These are phyloP conservation scores for Tortricodes alternella DNA, from an alignment of 2,888 invertebrate species.

Conservation along the genomic window DNA sequence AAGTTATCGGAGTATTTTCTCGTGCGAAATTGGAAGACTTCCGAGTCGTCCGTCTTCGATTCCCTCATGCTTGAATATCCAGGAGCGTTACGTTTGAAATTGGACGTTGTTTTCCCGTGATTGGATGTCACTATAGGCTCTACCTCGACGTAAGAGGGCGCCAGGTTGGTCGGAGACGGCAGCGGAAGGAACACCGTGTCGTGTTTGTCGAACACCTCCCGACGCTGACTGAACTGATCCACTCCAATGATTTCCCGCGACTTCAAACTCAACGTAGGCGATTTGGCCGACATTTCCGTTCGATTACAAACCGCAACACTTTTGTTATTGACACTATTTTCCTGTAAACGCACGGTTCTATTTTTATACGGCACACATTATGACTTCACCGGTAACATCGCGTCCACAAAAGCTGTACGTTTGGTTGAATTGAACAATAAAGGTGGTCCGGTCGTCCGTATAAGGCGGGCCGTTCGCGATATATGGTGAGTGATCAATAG, in stretches of 20 bases:
- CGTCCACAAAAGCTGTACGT: constrained; percentile 67
- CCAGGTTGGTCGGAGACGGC: constrained; percentile 56
- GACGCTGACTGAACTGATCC: constrained; percentile 78
- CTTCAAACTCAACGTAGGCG: constrained; percentile 76
- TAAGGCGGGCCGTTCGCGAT: constrained; percentile 76
- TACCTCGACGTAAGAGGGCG: constrained; percentile 58
- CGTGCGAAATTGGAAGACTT: constrained; percentile 63
- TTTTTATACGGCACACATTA: constrained; percentile 77
- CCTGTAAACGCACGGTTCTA: constrained; percentile 78
- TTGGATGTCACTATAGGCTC: constrained; percentile 72
- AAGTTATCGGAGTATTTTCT: constrained; percentile 78
- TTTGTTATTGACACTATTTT: constrained; percentile 78
- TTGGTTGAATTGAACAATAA: constrained; percentile 76
- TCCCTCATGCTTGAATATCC: constrained; percentile 78
- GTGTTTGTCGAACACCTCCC: constrained; percentile 78
- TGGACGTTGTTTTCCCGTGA: constrained; percentile 72
- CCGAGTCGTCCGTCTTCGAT: constrained; percentile 62
- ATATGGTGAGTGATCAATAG: constrained; percentile 79
- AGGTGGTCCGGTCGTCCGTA: constrained; percentile 74
- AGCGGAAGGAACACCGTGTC: constrained; percentile 76
- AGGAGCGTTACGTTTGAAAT: constrained; percentile 72
- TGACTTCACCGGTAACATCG: constrained; percentile 80
- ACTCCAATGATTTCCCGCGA: constrained; percentile 77
- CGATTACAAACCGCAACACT: constrained; percentile 81
- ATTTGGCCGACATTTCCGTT: constrained; percentile 78